Conservation (phyloP, 2,888 invertebrate species). For the Melinopterus prodromus region DNA sequence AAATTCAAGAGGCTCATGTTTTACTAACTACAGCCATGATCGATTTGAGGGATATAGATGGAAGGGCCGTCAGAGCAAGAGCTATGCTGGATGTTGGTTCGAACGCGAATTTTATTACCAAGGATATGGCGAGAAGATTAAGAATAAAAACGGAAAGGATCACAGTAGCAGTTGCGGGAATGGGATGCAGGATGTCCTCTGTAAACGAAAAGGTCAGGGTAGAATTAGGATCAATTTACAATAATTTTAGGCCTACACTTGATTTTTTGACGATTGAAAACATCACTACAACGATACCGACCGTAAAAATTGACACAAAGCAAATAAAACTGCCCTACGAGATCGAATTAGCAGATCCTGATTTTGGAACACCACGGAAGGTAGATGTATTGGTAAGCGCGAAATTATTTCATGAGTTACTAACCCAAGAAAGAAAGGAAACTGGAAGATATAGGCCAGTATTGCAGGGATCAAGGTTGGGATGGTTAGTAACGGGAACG, state of each 20-base stretch:
- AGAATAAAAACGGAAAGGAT: neutral
- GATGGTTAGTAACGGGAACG: slow-evolving; percentile 16
- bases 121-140: neutral
- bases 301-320: slow-evolving; percentile 5
- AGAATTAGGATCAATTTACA: slow-evolving; percentile 5
- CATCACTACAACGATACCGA: neutral
- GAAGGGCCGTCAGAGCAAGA: neutral
- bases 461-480: neutral
- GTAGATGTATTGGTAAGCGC: slow-evolving; percentile 6
- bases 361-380: neutral
- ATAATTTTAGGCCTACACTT: neutral
- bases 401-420: slow-evolving; percentile 5
- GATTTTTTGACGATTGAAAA: neutral
- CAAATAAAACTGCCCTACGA: slow-evolving; percentile 8
- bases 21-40: neutral
- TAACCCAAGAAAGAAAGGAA: neutral
- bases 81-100: neutral
- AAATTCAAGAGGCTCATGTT: neutral
- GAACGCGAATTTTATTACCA: slow-evolving; percentile 4
- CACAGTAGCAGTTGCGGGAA: slow-evolving; percentile 5
- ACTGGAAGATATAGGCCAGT: neutral
- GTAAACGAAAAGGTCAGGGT: neutral
- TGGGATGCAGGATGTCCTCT: neutral
- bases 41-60: neutral
- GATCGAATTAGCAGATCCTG: slow-evolving; percentile 13